Evolutionary conservation across 2,888 invertebrate genomes (phyloP), one percentile per base, ranked within the genome.

Genomic region (Podabrus alpinus): DNA sequence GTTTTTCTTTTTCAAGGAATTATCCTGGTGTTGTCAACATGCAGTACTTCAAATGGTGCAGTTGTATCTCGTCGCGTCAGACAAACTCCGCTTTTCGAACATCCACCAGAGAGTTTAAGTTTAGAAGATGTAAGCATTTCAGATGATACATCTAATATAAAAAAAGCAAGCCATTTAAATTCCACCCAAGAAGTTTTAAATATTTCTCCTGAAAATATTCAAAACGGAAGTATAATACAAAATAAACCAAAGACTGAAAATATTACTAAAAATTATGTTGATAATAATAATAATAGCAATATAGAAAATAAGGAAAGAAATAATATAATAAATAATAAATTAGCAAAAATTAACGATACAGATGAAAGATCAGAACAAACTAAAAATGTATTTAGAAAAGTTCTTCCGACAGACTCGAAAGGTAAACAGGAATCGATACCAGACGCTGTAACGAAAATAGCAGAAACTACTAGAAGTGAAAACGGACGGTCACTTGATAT

Each of bases 401-500:
- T 45, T 45, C n/a, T 7, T n/a, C n/a, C 45, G 9, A n/a, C n/a
- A n/a, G 45, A 45, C n/a, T 45, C 9, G 7, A 9, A 45, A 45
- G n/a, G 9, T n/a, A 45, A 45, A n/a, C 45, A n/a, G 45, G 45
- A 45, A n/a, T 45, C 45, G 45, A n/a, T n/a, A 45, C 7, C n/a
- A 45, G 45, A n/a, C 7, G 4, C n/a, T 2, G 45, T n/a, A n/a
- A n/a, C n/a, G 7, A 45, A 45, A 45, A 45, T 1, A n/a, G n/a
- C 7, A n/a, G 45, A 45, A n/a, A 15, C 45, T 59, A 59, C 59
- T 13, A 72, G 82, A 74, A 80, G 77, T 24, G 83, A 83, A 67
- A 83, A 79, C 25, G 83, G 82, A 7, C 82, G 87, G 79, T 84
- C 87, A 13, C 82, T 87, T 62, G 86, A 85, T 71, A 77, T 86